These are phyloP conservation scores for Channa striata DNA, from an alignment of 2,797 vertebrate species.

Conservation along the genomic window DNA sequence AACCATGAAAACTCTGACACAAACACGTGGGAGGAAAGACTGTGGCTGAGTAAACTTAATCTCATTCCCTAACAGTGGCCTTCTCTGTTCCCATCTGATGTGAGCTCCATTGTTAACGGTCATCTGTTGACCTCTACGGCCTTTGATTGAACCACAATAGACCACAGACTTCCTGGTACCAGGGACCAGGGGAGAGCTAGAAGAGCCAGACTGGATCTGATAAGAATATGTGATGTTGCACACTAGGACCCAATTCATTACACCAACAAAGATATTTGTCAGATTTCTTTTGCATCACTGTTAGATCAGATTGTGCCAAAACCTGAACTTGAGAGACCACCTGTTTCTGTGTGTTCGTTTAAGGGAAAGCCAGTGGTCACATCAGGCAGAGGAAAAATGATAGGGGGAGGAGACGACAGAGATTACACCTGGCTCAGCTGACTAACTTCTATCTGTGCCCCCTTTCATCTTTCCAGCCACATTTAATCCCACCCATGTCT, in stretches of 20 bases:
- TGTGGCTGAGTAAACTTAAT: conserved; percentile 47
- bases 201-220: conserved; percentile 9
- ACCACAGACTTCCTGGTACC: conserved; percentile 64
- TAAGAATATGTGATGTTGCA: not conserved
- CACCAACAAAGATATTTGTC: conserved; percentile 7
- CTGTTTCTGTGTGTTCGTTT: not conserved
- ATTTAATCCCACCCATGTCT: conserved; percentile 12
- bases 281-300: not conserved
- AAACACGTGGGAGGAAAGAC: conserved; percentile 23
- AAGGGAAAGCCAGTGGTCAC: conserved; percentile 52
- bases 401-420: conserved; percentile 18
- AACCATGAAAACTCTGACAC: not conserved
- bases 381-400: conserved; percentile 37
- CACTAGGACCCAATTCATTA: not conserved
- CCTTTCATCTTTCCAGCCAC: conserved; percentile 33
- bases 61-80: conserved; percentile 57
- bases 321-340: conserved; percentile 6
- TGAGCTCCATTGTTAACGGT: conserved; percentile 65
- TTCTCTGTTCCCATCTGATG: conserved; percentile 50
- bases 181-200: not conserved
- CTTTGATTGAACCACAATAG: conserved; percentile 54
- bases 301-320: conserved; percentile 2
- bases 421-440: conserved; percentile 62
- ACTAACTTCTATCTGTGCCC: conserved; percentile 23
- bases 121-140: conserved; percentile 43